Evolutionary conservation across 1,140 invertebrate species (phyloP).

Genomic region (Drosophila parvula): DNA sequence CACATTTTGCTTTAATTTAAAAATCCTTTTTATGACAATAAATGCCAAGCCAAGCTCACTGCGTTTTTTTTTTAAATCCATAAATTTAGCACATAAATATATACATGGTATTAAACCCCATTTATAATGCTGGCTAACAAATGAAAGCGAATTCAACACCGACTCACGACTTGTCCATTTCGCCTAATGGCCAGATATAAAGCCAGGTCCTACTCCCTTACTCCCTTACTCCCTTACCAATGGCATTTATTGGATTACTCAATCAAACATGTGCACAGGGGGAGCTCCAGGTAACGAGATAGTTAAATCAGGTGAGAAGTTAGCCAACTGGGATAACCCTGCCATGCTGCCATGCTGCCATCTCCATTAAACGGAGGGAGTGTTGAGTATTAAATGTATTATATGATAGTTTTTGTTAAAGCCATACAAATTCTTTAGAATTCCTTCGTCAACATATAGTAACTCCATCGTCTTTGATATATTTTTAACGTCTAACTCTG

Average conservation of each 20-base stretch:
- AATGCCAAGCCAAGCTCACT: background rate
- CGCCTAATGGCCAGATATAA: slow-evolving; percentile 64
- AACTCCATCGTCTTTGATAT: too few relatives aligned
- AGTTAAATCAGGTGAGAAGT: slow-evolving; percentile 4
- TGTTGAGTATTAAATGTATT: background rate
- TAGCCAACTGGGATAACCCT: background rate
- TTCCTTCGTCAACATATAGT: too few relatives aligned
- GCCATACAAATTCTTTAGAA: too few relatives aligned
- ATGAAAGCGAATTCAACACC: slow-evolving; percentile 67
- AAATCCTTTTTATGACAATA: background rate
- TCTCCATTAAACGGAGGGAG: background rate
- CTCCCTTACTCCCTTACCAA: too few relatives aligned
- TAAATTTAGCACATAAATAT: background rate
- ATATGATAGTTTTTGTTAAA: too few relatives aligned
- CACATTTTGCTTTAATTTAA: slow-evolving; percentile 4
- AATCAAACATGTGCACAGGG: slow-evolving; percentile 29
- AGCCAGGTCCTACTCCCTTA: slow-evolving; percentile 20
- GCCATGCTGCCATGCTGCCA: too few relatives aligned
- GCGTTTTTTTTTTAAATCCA: too few relatives aligned
- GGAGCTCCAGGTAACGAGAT: slow-evolving; percentile 19
- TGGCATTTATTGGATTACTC: slow-evolving; percentile 42
- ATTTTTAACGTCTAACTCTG: background rate
- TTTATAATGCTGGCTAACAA: slow-evolving; percentile 49
- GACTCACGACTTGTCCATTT: slow-evolving; percentile 72
- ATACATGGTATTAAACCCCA: slow-evolving; percentile 28